Conservation (phyloP, 2,888 invertebrate genomes). For the Diplolepis rosae region DNA sequence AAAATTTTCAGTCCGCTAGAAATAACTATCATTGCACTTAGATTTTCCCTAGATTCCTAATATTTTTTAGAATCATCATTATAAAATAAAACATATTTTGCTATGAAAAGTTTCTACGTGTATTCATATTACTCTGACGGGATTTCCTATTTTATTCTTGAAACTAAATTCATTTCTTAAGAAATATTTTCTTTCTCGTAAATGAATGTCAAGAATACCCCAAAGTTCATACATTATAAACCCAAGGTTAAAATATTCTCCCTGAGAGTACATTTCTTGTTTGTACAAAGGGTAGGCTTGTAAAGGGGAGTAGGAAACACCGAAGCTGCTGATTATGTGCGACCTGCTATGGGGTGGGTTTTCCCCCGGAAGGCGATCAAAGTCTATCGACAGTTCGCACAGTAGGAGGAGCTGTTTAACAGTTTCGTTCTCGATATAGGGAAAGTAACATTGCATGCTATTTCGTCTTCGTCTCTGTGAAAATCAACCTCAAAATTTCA, state of each 20-base stretch:
- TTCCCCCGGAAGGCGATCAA: constrained; percentile 50
- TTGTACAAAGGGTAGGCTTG: constrained; percentile 30
- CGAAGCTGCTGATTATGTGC: constrained; percentile 27
- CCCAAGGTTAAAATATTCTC: constrained; percentile 10
- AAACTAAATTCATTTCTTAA: constrained; percentile 18
- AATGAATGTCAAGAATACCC: constrained; percentile 31
- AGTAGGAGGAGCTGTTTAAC: constrained; percentile 52
- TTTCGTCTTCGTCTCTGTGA: constrained; percentile 50
- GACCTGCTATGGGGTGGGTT: constrained; percentile 2
- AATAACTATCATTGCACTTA: no score
- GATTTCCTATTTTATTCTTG: neutral
- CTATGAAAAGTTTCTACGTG: no score
- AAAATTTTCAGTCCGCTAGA: no score
- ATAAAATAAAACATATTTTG: no score
- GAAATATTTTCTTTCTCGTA: constrained; percentile 32
- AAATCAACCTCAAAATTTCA: constrained; percentile 56
- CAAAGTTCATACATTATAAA: constrained; percentile 19
- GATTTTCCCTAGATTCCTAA: no score
- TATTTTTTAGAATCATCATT: no score
- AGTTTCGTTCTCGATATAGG: constrained; percentile 52
- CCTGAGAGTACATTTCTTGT: constrained; percentile 25
- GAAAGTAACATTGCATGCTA: constrained; percentile 45
- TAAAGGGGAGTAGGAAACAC: constrained; percentile 25
- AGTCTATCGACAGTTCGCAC: constrained; percentile 46
- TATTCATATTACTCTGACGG: no score